Base-by-base conservation (phyloP, 2,888 invertebrate genomes). In the Philopedon plagiatum region DNA sequence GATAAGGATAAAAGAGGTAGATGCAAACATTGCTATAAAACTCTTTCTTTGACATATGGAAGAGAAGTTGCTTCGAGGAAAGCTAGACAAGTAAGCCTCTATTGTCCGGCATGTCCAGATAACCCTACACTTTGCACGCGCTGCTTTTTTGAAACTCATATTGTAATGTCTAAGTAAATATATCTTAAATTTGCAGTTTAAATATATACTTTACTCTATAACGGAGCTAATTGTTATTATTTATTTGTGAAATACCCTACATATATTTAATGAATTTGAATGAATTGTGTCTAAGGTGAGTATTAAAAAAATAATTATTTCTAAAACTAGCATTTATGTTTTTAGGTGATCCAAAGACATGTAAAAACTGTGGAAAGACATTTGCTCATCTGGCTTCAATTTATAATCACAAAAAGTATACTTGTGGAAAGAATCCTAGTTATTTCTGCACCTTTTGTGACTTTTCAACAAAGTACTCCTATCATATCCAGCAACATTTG, bases 401-500 rank as follows among this genome's bases (percentile, higher is more conserved):
- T 13, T 63, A 63, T n/a, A 63, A 63, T 34, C 63, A 63, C 21
- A 63, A 18, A 7, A 41, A 63, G 19, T 63, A 63, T n/a, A 54
- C 63, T 5, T 63, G 63, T 23, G 63, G 63, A 11, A 63, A 63
- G 51, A 44, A 18, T 18, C 51, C 63, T 15, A 63, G 39, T 15
- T 51, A 51, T 32, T 63, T 63, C 44, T 65, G 65, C 15, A 29
- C 29, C n/a, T 19, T 32, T 34, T 75, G 75, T 46, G n/a, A 44
- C 9, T 75, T 73, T 21, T 61, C 62, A 23, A 73, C 73, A 5
- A 75, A 75, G 61, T 73, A 75, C 44, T 46, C 37, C 8, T 71
- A 75, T 18, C 58, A 69, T 44, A 32, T 72, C 5, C 64, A 66
- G 60, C 41, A 57, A 5, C 73, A 75, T 73, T 21, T 75, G 4